Evolutionary conservation across 2,888 invertebrate genomes (phyloP), one percentile per base, ranked within the genome.

Genomic region (Drosophila neotestacea): DNA sequence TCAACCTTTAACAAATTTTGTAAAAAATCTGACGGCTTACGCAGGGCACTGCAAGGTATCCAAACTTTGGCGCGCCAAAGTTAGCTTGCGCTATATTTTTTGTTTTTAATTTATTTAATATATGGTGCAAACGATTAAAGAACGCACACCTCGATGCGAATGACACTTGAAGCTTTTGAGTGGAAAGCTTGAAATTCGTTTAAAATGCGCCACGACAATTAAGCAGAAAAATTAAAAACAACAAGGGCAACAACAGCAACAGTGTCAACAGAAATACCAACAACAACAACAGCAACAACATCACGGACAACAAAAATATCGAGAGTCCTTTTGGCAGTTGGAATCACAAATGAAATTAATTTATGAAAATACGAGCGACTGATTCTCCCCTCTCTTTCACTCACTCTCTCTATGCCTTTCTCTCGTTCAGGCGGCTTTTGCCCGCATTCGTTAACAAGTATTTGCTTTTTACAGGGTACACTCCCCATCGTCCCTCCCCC

Each of bases 371-470:
- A 63, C 65, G 39, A 58, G 41, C 41, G 4, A 41, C 9, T 16
- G 48, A 44, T 11, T 32, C n/a, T 13, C 28, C 32, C 7, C 32
- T 32, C 32, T n/a, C 36, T 6, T 11, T 28, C 28, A 4, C 28
- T 4, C 11, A 7, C 51, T 3, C 50, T 7, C 13, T 10, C n/a
- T 41, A n/a, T 34, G 28, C 0, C 52, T 7, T 3, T 16, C 22
- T 30, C 22, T 10, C 9, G 11, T 13, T 39, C 4, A 27, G 47
- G 11, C 44, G 42, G 55, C 55, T 36, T 62, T 66, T 44, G 69
- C 70, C 81, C 73, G 72, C 73, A 81, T 78, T 81, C 73, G 77
- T 65, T 75, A 72, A 75, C 71, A 77, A 77, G 81, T 73, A 76
- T 79, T 79, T 79, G 77, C 77, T 70, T 68, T 62, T 73, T 59